Conservation (phyloP, 2,797 vertebrate genomes). For the Coregonus suidteri region DNA sequence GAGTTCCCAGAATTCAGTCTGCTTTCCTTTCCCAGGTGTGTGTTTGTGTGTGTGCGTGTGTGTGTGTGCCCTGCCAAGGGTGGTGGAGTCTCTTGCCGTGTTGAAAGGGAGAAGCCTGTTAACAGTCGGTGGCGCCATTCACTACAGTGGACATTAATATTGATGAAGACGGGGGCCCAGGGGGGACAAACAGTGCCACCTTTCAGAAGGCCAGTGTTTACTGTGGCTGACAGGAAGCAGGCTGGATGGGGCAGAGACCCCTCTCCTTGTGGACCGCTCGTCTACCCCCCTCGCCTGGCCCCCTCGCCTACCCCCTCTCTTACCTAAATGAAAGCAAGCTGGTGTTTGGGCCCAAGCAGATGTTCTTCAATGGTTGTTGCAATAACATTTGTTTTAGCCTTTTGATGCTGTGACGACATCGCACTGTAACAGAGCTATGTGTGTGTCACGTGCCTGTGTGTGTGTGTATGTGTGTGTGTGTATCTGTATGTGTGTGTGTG, state of each 20-base stretch:
- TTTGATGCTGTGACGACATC: slow-evolving; percentile 25
- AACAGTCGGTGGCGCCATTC: slow-evolving; percentile 36
- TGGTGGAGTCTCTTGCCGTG: slow-evolving; percentile 24
- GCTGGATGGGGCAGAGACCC: slow-evolving; percentile 38
- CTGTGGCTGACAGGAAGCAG: slow-evolving; percentile 58
- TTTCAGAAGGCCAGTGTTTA: slow-evolving; percentile 66
- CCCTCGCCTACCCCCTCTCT: slow-evolving; percentile 31
- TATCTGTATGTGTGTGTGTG: background rate
- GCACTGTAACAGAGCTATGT: slow-evolving; percentile 4
- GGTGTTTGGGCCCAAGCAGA: slow-evolving; percentile 52
- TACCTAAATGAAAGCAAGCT: slow-evolving; percentile 60
- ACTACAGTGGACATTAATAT: slow-evolving; percentile 64
- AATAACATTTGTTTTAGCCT: slow-evolving; percentile 33
- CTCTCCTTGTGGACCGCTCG: background rate
- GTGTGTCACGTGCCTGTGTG: slow-evolving; percentile 7
- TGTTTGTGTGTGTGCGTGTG: background rate
- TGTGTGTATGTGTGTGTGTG: slow-evolving; percentile 16
- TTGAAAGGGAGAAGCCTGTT: slow-evolving; percentile 47
- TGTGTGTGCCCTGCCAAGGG: slow-evolving; percentile 18
- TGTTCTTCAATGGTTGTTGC: slow-evolving; percentile 39
- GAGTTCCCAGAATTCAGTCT: slow-evolving; percentile 37
- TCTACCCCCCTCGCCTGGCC: background rate
- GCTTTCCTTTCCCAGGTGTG: background rate
- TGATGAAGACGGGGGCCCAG: slow-evolving; percentile 57
- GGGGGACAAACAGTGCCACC: slow-evolving; percentile 69